Evolutionary conservation across 2,113 vertebrate genomes (phyloP).

Genomic region (Sylvia atricapilla): DNA sequence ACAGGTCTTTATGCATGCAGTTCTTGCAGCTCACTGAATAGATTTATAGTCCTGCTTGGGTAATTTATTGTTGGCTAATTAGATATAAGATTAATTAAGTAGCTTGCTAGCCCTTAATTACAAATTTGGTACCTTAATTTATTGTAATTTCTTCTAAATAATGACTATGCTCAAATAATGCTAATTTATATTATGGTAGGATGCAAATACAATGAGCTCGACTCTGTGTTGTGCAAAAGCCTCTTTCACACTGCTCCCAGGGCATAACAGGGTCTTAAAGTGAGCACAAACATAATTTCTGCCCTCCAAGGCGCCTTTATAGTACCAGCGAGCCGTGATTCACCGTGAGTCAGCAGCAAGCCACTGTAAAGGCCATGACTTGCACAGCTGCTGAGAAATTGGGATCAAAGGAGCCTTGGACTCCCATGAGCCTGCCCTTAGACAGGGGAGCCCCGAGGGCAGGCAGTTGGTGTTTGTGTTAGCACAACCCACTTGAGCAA

Average conservation of each 20-base stretch:
- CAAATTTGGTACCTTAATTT: slow-evolving; percentile 27
- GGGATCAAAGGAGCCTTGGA: slow-evolving; percentile 37
- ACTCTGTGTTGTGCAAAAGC: not conserved
- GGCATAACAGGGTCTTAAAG: slow-evolving; percentile 10
- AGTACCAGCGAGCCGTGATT: not conserved
- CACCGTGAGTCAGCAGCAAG: slow-evolving; percentile 23
- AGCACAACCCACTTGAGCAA: not conserved
- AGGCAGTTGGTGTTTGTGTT: slow-evolving; percentile 12
- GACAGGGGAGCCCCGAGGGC: slow-evolving; percentile 12
- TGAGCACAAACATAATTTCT: slow-evolving; percentile 2
- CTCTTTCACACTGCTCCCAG: not conserved
- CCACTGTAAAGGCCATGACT: slow-evolving; percentile 4
- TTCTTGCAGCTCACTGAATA: slow-evolving; percentile 9
- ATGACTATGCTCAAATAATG: not conserved
- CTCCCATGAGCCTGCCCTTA: not conserved
- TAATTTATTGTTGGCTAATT: slow-evolving; percentile 47
- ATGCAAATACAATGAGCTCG: not conserved
- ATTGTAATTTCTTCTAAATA: slow-evolving; percentile 22
- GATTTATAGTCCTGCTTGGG: slow-evolving; percentile 23
- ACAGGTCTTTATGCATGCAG: not conserved
- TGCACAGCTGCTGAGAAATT: slow-evolving; percentile 47
- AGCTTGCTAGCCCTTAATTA: slow-evolving; percentile 26
- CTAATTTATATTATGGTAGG: not conserved
- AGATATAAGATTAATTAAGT: slow-evolving; percentile 52
- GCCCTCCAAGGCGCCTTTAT: not conserved